phyloP scores from a whole-genome alignment of 2,797 vertebrate genomes.

The Lepidocolaptes lacrymiger region DNA sequence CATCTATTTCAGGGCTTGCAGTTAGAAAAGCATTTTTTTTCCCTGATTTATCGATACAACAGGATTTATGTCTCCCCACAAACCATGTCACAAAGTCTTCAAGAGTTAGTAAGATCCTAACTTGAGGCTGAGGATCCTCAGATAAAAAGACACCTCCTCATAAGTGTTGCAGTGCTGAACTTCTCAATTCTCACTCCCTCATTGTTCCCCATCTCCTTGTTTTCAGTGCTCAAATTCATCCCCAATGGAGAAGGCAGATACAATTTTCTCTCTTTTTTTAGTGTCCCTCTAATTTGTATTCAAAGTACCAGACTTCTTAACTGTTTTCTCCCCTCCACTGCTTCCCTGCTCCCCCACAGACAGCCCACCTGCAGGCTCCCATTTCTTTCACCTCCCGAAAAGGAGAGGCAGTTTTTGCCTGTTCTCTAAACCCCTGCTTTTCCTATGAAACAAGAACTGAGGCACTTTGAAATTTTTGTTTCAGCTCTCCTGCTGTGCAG shows the following conservation, averaged over 20 bases:
- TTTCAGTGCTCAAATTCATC: neutral
- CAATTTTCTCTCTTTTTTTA: neutral
- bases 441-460: neutral
- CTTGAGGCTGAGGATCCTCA: neutral
- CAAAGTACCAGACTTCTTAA: neutral
- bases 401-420: neutral
- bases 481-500: conserved; percentile 27
- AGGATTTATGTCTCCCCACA: neutral
- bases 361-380: conserved; percentile 19
- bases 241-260: neutral
- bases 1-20: neutral
- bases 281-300: neutral
- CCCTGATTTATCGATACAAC: neutral
- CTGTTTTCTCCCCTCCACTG: neutral
- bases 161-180: neutral
- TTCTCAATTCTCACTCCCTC: neutral
- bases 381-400: conserved; percentile 19
- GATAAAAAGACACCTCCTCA: neutral
- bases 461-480: neutral
- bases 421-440: neutral
- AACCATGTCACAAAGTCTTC: neutral
- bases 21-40: neutral
- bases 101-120: neutral
- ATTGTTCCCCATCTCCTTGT: neutral
- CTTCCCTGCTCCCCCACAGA: neutral